Conservation (phyloP, 2,797 vertebrate species). For the Mallotus villosus region DNA sequence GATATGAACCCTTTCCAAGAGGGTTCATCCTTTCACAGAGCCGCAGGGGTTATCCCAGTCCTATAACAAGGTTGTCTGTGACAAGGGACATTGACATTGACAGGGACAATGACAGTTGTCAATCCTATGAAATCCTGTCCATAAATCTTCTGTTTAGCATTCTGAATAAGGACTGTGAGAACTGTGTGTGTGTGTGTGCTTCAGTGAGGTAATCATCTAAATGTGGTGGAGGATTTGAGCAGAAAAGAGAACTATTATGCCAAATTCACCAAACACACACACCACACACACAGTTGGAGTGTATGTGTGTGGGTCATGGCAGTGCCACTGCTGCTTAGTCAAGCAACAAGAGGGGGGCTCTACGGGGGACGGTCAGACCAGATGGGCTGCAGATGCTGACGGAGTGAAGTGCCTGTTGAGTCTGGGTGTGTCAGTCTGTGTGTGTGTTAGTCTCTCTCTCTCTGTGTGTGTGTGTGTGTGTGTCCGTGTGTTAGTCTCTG, state of each 20-base stretch:
- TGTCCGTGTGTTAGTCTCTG: neutral
- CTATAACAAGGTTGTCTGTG: neutral
- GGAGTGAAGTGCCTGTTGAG: no score
- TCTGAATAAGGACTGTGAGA: neutral
- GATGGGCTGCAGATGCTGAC: neutral
- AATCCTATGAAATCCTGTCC: neutral
- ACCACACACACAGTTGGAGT: neutral
- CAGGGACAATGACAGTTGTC: neutral
- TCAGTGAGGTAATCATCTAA: neutral
- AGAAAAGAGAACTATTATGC: neutral
- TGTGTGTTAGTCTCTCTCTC: neutral
- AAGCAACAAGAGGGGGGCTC: no score
- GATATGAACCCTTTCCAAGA: no score
- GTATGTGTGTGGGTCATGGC: no score
- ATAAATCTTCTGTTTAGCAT: neutral
- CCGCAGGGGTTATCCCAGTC: no score
- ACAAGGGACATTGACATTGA: neutral
- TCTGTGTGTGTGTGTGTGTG: neutral
- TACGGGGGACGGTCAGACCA: neutral
- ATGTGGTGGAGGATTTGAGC: neutral
- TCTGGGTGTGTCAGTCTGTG: neutral
- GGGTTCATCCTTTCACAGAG: no score
- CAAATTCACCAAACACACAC: neutral
- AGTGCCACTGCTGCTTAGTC: no score
- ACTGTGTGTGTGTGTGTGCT: neutral